Conservation (phyloP, 1,140 invertebrate species). For the Paracyclopina nana region DNA sequence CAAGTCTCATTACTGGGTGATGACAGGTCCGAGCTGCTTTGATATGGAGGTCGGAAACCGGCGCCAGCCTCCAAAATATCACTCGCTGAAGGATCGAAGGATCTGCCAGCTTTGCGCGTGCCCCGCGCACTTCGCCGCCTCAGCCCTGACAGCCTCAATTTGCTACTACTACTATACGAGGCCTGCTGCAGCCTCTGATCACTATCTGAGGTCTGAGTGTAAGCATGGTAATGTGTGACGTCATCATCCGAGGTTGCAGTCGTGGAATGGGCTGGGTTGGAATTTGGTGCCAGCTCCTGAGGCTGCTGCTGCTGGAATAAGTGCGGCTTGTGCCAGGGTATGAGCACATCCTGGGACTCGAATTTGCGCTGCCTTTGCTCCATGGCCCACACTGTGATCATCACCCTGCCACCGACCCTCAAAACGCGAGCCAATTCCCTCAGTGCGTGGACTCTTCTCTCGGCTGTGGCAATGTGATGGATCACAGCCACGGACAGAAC, state of each 20-base stretch:
- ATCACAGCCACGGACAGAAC: slow-evolving; percentile 83
- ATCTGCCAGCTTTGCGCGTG: too few species aligned
- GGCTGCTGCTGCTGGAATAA: too few species aligned
- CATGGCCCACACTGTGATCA: slow-evolving; percentile 91
- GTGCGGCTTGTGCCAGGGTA: slow-evolving; percentile 80
- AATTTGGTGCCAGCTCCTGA: slow-evolving; percentile 30
- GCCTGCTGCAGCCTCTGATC: too few species aligned
- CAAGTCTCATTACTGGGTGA: slow-evolving; percentile 82
- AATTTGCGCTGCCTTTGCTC: slow-evolving; percentile 77
- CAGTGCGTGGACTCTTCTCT: slow-evolving; percentile 62
- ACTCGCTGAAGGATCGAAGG: too few species aligned
- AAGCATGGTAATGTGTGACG: slow-evolving; percentile 41
- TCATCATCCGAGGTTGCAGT: slow-evolving; percentile 37
- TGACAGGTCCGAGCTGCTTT: slow-evolving; percentile 59
- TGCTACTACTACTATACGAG: too few species aligned
- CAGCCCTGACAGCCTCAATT: too few species aligned
- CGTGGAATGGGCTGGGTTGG: slow-evolving; percentile 23
- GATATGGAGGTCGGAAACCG: too few species aligned
- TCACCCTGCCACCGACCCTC: slow-evolving; percentile 66
- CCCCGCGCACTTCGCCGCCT: too few species aligned
- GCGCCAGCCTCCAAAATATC: too few species aligned
- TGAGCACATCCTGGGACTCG: slow-evolving; percentile 76
- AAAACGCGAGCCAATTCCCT: slow-evolving; percentile 67
- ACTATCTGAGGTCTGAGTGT: slow-evolving; percentile 30
- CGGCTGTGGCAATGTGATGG: slow-evolving; percentile 72